A percentile compares a stretch with the other conserved stretches of the same genome.
These are phyloP conservation scores for Drosophila mayaguana DNA, from an alignment of 2,888 invertebrate species.

Conservation along the genomic window DNA sequence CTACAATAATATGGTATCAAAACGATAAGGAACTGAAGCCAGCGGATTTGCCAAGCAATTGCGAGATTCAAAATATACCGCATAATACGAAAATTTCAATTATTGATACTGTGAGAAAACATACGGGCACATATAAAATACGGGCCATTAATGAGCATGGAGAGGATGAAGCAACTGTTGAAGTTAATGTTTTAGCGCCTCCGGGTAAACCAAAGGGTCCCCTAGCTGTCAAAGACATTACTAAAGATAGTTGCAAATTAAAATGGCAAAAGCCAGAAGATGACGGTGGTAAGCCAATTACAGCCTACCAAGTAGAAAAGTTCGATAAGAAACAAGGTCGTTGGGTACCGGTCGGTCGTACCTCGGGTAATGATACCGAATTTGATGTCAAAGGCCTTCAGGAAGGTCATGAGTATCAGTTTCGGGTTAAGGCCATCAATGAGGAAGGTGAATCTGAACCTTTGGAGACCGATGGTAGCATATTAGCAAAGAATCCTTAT, in stretches of 20 bases:
- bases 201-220: conserved; percentile 96
- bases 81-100: conserved; percentile 95
- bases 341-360: conserved; percentile 97
- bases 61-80: conserved; percentile 93
- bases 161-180: conserved; percentile 96
- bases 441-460: conserved; percentile 98
- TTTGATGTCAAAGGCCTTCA: conserved; percentile 95
- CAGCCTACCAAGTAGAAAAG: conserved; percentile 97
- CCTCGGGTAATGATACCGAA: conserved; percentile 91
- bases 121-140: conserved; percentile 96
- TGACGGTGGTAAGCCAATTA: conserved; percentile 96
- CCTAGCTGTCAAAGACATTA: conserved; percentile 94
- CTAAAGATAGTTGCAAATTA: conserved; percentile 94
- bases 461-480: conserved; percentile 94
- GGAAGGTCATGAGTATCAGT: conserved; percentile 97
- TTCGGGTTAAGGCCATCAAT: conserved; percentile 96
- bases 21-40: conserved; percentile 91
- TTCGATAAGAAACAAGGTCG: conserved; percentile 95
- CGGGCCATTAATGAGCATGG: conserved; percentile 96
- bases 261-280: conserved; percentile 98
- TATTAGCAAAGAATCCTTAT: conserved; percentile 98
- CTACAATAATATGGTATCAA: conserved; percentile 96
- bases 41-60: conserved; percentile 86
- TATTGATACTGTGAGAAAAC: conserved; percentile 91
- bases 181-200: conserved; percentile 93